These are phyloP conservation scores for Lathamus discolor DNA, from an alignment of 2,113 vertebrate genomes.

Conservation along the genomic window DNA sequence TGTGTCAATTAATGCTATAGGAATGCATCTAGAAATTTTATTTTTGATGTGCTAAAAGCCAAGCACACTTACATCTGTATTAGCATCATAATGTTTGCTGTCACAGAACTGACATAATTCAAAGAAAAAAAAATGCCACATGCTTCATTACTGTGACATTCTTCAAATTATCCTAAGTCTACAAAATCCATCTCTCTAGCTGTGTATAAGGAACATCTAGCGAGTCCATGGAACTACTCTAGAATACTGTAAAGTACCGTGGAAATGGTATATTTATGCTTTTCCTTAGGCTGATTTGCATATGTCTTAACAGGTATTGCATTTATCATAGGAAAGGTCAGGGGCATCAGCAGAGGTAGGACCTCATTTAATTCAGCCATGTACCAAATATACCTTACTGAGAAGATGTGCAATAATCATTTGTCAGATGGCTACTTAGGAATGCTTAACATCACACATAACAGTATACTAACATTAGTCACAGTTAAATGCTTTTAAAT, in stretches of 20 bases:
- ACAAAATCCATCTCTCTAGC: not conserved
- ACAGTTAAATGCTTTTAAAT: not conserved
- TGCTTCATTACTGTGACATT: not conserved
- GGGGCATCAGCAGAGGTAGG: not conserved
- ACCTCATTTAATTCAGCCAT: not conserved
- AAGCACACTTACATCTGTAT: not conserved
- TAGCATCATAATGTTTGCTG: not conserved
- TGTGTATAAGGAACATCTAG: not conserved
- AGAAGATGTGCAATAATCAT: not conserved
- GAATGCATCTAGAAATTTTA: not conserved
- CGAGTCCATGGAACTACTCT: not conserved
- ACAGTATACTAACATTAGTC: not conserved
- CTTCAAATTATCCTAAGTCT: not conserved
- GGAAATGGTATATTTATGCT: not conserved
- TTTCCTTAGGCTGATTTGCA: not conserved
- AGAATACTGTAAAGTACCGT: not conserved
- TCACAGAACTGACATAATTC: constrained; percentile 3
- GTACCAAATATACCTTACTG: not conserved
- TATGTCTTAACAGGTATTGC: not conserved
- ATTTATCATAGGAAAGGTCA: not conserved
- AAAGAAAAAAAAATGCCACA: not conserved
- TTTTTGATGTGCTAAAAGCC: constrained; percentile 6
- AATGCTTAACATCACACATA: not conserved
- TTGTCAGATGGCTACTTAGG: not conserved
- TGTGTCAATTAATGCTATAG: constrained; percentile 5